Percentiles rank a stretch among this genome's conserved stretches.
These are phyloP conservation scores for Rhopalosiphum maidis DNA, from an alignment of 1,140 invertebrate genomes.

Conservation along the genomic window DNA sequence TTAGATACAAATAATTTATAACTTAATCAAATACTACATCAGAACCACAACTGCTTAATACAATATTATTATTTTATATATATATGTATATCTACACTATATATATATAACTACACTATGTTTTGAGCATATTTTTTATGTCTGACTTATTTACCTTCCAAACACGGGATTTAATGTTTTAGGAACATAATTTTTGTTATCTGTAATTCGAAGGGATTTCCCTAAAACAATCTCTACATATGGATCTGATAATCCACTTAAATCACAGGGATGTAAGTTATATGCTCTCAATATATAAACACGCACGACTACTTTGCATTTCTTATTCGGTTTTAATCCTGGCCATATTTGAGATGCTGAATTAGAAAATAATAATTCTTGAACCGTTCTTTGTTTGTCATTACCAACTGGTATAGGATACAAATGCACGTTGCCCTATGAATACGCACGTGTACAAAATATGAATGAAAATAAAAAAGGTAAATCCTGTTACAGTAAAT, in stretches of 20 bases:
- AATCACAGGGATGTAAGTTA: conserved; percentile 76
- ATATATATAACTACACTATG: neutral
- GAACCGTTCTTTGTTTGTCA: neutral
- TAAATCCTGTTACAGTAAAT: neutral
- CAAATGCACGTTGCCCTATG: conserved; percentile 25
- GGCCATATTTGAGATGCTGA: neutral
- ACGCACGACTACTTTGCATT: conserved; percentile 64
- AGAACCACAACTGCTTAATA: no score
- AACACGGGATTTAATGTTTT: conserved; percentile 87
- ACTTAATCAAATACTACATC: no score
- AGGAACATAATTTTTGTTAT: conserved; percentile 77
- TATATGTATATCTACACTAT: no score
- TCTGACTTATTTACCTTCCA: conserved; percentile 70
- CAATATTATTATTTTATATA: no score
- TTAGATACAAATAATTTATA: no score
- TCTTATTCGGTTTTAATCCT: conserved; percentile 17
- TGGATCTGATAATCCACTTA: conserved; percentile 78
- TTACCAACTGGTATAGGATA: neutral
- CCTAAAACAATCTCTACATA: conserved; percentile 77
- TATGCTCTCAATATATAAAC: conserved; percentile 79
- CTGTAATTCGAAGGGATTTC: conserved; percentile 69
- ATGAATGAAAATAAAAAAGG: neutral
- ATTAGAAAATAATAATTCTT: neutral
- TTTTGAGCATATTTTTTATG: neutral
- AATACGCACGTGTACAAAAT: neutral